A percentile compares a stretch with the other conserved stretches of the same genome.
Conservation (phyloP, 2,113 vertebrate species). For the Caloenas nicobarica region DNA sequence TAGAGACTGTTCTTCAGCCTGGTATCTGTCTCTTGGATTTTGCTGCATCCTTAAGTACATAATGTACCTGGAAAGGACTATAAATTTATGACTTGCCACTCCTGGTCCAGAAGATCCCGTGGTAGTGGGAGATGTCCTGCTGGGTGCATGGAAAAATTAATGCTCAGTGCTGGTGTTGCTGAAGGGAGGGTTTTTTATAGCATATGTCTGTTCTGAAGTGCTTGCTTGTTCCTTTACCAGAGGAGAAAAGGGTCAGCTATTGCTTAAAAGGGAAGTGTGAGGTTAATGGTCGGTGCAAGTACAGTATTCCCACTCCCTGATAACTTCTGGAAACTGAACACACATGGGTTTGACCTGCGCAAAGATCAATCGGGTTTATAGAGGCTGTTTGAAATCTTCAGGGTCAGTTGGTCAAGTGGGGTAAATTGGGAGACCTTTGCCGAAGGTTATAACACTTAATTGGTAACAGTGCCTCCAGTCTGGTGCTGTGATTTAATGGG, state of each 20-base stretch:
- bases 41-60: background rate
- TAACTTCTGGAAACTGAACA: background rate
- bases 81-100: background rate
- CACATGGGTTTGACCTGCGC: background rate
- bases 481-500: background rate
- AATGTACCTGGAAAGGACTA: background rate
- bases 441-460: background rate
- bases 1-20: background rate
- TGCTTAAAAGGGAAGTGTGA: background rate
- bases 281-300: background rate
- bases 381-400: background rate
- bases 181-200: background rate
- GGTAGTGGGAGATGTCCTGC: background rate
- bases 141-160: background rate
- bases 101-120: background rate
- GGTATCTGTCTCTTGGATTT: background rate
- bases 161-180: fast-evolving
- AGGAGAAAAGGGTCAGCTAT: background rate
- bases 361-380: background rate
- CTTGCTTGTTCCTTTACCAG: background rate
- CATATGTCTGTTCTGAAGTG: background rate
- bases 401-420: conserved; percentile 56
- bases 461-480: background rate
- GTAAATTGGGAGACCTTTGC: background rate
- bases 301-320: background rate